A percentile compares a stretch with the other conserved stretches of the same genome.
Evolutionary conservation across 2,797 vertebrate genomes (phyloP).

Genomic region (Anguilla megastoma): DNA sequence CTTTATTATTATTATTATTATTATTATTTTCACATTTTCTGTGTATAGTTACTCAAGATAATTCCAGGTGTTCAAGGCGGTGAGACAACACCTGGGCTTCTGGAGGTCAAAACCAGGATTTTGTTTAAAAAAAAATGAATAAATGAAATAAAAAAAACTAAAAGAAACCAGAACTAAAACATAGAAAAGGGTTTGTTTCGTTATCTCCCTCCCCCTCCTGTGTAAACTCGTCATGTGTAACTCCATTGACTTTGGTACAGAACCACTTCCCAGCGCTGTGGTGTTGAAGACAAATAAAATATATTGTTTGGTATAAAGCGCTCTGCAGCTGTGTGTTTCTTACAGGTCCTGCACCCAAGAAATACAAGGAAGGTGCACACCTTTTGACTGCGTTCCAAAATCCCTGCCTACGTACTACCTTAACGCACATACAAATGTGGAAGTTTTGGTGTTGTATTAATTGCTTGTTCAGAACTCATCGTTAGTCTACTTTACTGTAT

Average conservation of each 20-base stretch:
- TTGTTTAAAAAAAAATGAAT: constrained; percentile 56
- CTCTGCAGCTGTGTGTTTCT: constrained; percentile 50
- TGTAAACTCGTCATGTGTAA: constrained; percentile 99
- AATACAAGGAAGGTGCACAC: not conserved
- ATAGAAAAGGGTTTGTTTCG: constrained; percentile 47
- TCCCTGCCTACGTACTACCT: not conserved
- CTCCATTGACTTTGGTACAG: constrained; percentile 99
- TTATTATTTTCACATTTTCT: constrained; percentile 45
- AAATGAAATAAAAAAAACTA: constrained; percentile 16
- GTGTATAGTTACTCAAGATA: constrained; percentile 40
- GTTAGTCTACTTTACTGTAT: no score
- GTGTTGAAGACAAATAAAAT: constrained; percentile 98
- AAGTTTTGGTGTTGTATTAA: not conserved
- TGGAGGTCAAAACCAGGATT: constrained; percentile 65
- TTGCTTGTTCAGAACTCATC: not conserved
- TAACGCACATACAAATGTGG: not conserved
- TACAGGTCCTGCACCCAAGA: not conserved
- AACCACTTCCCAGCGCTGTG: constrained; percentile 98
- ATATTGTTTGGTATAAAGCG: constrained; percentile 92
- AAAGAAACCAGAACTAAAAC: constrained; percentile 20
- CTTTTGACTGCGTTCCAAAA: not conserved
- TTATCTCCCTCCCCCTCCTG: constrained; percentile 62
- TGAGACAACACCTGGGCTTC: constrained; percentile 73
- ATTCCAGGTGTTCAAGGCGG: constrained; percentile 23
- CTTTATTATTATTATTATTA: constrained; percentile 35